phyloP scores from a whole-genome alignment of 2,797 vertebrate genomes.

The Cirrhinus mrigala region DNA sequence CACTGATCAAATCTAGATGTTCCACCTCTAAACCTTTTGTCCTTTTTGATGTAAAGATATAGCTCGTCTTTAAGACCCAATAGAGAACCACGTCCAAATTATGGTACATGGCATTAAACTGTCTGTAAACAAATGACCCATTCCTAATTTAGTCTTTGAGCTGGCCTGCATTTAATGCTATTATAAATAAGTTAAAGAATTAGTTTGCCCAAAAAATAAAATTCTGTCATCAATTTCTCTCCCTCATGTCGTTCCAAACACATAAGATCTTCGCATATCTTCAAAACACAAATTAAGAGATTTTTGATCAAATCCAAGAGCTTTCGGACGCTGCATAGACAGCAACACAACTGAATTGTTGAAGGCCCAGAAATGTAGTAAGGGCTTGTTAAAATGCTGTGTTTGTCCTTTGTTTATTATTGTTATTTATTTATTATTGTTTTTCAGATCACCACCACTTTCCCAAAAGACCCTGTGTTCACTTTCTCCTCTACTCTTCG shows the following conservation, averaged over 20 bases:
- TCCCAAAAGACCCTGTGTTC: constrained; percentile 97
- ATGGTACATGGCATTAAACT: not conserved
- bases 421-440: not conserved
- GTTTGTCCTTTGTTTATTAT: not conserved
- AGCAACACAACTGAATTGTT: too few species aligned
- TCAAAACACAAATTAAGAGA: too few species aligned
- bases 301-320: too few species aligned
- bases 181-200: not conserved
- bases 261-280: too few species aligned
- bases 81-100: not conserved
- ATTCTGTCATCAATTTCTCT: too few species aligned
- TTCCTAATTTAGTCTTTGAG: not conserved
- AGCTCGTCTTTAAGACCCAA: not conserved
- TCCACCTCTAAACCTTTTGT: not conserved
- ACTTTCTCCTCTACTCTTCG: constrained; percentile 93
- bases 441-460: constrained; percentile 94
- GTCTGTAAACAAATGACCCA: not conserved
- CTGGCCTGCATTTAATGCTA: not conserved
- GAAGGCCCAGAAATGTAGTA: too few species aligned
- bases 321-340: too few species aligned
- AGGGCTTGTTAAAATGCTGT: too few species aligned
- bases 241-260: too few species aligned
- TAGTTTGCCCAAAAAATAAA: too few species aligned
- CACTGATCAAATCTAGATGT: not conserved
- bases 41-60: not conserved